These are phyloP conservation scores for Dasyurus viverrinus DNA, from an alignment of 2,113 vertebrate genomes.

Conservation along the genomic window DNA sequence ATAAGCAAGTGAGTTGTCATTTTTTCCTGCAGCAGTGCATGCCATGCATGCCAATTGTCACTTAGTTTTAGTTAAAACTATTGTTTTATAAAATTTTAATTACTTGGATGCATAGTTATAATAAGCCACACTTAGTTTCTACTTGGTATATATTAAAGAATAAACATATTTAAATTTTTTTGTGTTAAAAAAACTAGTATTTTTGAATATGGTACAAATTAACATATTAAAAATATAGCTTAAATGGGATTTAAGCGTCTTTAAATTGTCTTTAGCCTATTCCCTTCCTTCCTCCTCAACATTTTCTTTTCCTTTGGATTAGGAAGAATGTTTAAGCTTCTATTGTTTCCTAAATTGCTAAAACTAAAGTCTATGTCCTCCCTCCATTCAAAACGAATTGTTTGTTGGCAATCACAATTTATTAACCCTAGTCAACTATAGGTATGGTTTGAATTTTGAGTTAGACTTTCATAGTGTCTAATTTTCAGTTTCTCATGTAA, in stretches of 20 bases:
- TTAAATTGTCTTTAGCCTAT: conserved; percentile 70
- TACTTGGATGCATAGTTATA: conserved; percentile 59
- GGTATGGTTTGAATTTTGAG: conserved; percentile 61
- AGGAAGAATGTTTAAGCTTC: conserved; percentile 48
- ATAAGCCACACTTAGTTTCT: conserved; percentile 76
- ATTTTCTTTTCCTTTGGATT: conserved; percentile 32
- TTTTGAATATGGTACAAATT: conserved; percentile 79
- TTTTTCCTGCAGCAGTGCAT: conserved; percentile 73
- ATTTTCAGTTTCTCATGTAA: conserved; percentile 47
- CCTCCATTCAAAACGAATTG: conserved; percentile 47
- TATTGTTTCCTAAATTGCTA: conserved; percentile 37
- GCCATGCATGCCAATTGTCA: conserved; percentile 67
- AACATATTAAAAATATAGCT: conserved; percentile 80
- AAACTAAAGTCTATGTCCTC: conserved; percentile 51
- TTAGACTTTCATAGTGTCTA: conserved; percentile 67
- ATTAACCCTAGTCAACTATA: conserved; percentile 47
- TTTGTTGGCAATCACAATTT: conserved; percentile 62
- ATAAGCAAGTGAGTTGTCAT: conserved; percentile 61
- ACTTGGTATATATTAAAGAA: conserved; percentile 54
- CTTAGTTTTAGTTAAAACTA: conserved; percentile 66
- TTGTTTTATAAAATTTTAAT: conserved; percentile 65
- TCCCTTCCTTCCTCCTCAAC: conserved; percentile 24
- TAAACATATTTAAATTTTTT: conserved; percentile 64
- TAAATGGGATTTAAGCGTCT: conserved; percentile 80
- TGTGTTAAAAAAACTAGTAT: conserved; percentile 74